Percentiles rank a stretch among this genome's conserved stretches.
These are phyloP conservation scores for Chaetodon trifascialis DNA, from an alignment of 2,113 vertebrate species.

Conservation along the genomic window DNA sequence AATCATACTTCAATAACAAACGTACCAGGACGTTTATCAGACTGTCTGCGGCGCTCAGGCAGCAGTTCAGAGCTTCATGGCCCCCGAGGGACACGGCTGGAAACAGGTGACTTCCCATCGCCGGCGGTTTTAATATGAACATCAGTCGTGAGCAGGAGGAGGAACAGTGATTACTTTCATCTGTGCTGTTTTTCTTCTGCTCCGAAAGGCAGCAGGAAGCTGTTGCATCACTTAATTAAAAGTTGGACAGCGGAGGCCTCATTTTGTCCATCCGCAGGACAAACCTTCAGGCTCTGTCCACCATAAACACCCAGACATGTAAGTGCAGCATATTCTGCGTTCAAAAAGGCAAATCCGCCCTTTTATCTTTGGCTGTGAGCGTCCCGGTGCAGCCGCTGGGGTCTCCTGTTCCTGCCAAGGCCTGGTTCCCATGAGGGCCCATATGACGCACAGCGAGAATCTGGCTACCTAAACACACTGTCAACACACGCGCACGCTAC, in stretches of 20 bases:
- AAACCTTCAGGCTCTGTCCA: neutral
- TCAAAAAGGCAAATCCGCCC: slow-evolving; percentile 18
- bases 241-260: slow-evolving; percentile 4
- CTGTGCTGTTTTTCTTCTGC: neutral
- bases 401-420: slow-evolving; percentile 20
- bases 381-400: neutral
- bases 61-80: slow-evolving; percentile 25
- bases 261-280: neutral
- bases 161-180: neutral
- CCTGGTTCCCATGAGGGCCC: neutral
- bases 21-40: neutral
- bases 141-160: slow-evolving; percentile 33
- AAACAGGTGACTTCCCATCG: slow-evolving; percentile 31
- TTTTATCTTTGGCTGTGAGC: neutral
- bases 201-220: neutral
- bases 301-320: neutral
- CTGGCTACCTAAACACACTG: neutral
- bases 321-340: neutral
- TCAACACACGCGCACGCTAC: neutral
- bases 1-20: slow-evolving; percentile 1
- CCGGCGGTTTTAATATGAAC: slow-evolving; percentile 30
- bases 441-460: slow-evolving; percentile 27
- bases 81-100: slow-evolving; percentile 10
- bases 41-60: slow-evolving; percentile 2
- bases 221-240: slow-evolving; percentile 17